Percentiles rank a stretch among this genome's conserved stretches.
Evolutionary conservation across 2,797 vertebrate genomes (phyloP).

Genomic region (Microctenopoma lineatum): DNA sequence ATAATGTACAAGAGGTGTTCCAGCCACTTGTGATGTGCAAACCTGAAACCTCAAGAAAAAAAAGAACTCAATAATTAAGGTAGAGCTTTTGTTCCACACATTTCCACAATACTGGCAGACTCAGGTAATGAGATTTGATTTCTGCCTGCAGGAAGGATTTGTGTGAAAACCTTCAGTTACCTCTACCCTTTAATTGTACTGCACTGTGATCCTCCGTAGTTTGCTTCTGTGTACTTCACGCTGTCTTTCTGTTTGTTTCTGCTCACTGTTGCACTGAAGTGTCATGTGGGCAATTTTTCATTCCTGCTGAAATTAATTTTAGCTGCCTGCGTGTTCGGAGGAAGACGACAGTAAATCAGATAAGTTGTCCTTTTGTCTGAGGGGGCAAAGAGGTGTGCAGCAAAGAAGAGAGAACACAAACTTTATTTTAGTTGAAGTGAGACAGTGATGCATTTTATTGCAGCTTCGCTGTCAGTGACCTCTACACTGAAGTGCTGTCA

Average conservation of each 20-base stretch:
- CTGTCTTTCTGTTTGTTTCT: conserved; percentile 31
- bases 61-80: background rate
- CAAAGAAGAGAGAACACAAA: conserved; percentile 16
- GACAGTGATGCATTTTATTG: conserved; percentile 23
- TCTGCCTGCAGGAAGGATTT: background rate
- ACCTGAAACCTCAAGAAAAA: no score
- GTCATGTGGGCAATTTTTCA: conserved; percentile 49
- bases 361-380: conserved; percentile 39
- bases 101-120: background rate
- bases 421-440: conserved; percentile 24
- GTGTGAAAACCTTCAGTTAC: background rate
- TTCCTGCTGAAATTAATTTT: conserved; percentile 54
- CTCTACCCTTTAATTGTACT: background rate
- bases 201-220: conserved; percentile 1
- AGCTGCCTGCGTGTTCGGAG: conserved; percentile 27
- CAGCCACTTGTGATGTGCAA: no score
- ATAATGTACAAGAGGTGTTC: no score
- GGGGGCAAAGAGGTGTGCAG: conserved; percentile 24
- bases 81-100: background rate
- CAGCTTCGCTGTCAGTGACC: conserved; percentile 1
- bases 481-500: background rate
- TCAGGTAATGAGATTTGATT: background rate
- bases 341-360: conserved; percentile 49
- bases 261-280: conserved; percentile 41
- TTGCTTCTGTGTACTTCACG: background rate